phyloP scores from a whole-genome alignment of 2,888 invertebrate genomes.

The Laspeyria flexula region DNA sequence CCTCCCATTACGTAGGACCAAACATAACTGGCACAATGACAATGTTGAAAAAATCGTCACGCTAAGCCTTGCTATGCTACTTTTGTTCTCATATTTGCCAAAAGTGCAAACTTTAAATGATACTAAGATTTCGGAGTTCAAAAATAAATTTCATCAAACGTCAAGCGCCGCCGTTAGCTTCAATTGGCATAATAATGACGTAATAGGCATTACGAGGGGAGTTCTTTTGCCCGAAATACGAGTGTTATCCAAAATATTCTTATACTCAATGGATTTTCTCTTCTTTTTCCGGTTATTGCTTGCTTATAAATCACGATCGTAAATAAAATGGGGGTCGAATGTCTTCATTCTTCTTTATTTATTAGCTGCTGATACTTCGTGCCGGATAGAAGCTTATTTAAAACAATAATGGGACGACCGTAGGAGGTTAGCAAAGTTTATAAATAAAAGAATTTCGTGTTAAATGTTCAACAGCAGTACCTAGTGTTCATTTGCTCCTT shows the following conservation, averaged over 20 bases:
- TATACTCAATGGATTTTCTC: slow-evolving; percentile 15
- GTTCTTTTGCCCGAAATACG: slow-evolving; percentile 7
- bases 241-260: slow-evolving; percentile 16
- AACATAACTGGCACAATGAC: too few species aligned
- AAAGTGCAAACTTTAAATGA: too few species aligned
- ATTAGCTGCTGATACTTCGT: slow-evolving; percentile 39
- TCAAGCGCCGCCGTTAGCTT: not conserved
- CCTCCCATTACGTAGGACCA: too few species aligned
- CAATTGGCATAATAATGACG: not conserved
- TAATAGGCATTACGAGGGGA: not conserved
- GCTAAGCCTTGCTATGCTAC: too few species aligned
- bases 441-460: not conserved
- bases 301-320: slow-evolving; percentile 53
- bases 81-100: too few species aligned
- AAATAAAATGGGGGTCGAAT: slow-evolving; percentile 61
- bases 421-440: not conserved
- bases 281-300: slow-evolving; percentile 34
- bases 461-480: too few species aligned
- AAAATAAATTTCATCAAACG: not conserved
- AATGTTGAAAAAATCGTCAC: too few species aligned
- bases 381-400: slow-evolving; percentile 18
- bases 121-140: too few species aligned
- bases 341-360: slow-evolving; percentile 58
- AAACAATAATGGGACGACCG: slow-evolving; percentile 24
- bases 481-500: too few species aligned